Percentiles rank a stretch among this genome's conserved stretches.
Evolutionary conservation across 2,888 invertebrate species (phyloP).

Genomic region (Lasius fuliginosus): DNA sequence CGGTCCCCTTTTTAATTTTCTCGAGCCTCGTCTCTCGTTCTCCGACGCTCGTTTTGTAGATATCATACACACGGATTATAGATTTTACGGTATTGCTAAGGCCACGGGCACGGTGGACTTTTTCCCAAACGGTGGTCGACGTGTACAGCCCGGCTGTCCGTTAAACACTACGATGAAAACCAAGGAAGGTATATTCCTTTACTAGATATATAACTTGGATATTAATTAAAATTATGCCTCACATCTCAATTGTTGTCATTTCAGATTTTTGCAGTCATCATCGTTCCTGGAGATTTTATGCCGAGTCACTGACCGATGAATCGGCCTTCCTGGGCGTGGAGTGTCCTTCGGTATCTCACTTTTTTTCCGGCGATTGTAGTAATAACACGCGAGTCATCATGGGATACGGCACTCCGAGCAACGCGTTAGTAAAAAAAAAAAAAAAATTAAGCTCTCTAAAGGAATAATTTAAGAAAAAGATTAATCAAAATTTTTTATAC

Average conservation of each 20-base stretch:
- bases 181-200: neutral
- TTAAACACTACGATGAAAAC: conserved; percentile 11
- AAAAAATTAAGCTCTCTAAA: neutral
- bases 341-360: conserved; percentile 62
- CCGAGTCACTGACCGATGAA: conserved; percentile 85
- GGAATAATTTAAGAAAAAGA: neutral
- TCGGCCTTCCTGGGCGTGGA: conserved; percentile 83
- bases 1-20: conserved; percentile 86
- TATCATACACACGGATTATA: conserved; percentile 87
- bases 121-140: conserved; percentile 87
- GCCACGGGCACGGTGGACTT: conserved; percentile 86
- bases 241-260: conserved; percentile 4
- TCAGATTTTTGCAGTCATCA: conserved; percentile 87
- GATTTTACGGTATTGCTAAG: conserved; percentile 84
- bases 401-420: conserved; percentile 78
- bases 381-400: conserved; percentile 62
- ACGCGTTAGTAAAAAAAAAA: conserved; percentile 73
- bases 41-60: conserved; percentile 87
- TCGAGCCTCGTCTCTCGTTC: conserved; percentile 78
- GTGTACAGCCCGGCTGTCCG: conserved; percentile 87
- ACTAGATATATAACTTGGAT: conserved; percentile 26
- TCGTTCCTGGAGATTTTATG: conserved; percentile 87
- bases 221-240: neutral
- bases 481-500: neutral
- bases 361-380: conserved; percentile 55